phyloP scores from a whole-genome alignment of 2,888 invertebrate genomes.

The Dione vanillae region DNA sequence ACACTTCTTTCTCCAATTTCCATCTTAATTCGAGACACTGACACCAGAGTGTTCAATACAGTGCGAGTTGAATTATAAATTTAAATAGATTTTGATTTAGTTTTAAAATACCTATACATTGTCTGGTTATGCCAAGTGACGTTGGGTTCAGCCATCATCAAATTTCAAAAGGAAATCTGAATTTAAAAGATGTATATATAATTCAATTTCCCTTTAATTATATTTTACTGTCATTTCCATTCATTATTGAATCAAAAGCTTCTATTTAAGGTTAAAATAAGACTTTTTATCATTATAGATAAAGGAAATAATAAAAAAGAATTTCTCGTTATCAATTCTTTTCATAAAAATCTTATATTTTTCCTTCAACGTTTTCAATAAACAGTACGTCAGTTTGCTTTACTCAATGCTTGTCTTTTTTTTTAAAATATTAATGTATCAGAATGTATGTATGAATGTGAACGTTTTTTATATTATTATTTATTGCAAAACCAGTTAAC shows the following conservation, averaged over 20 bases:
- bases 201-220: background rate
- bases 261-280: constrained; percentile 6
- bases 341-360: constrained; percentile 14
- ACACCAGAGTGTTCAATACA: too few species aligned
- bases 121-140: too few species aligned
- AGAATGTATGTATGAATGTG: background rate
- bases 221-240: constrained; percentile 3
- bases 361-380: constrained; percentile 11
- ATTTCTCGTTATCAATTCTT: constrained; percentile 14
- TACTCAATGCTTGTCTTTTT: background rate
- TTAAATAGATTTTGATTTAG: too few species aligned
- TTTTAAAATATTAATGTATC: background rate
- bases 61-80: too few species aligned
- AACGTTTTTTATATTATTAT: background rate
- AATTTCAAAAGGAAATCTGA: too few species aligned
- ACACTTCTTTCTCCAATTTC: too few species aligned
- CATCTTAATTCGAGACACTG: too few species aligned
- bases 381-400: constrained; percentile 3
- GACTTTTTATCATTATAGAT: constrained; percentile 17
- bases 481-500: background rate
- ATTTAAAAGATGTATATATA: too few species aligned
- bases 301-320: constrained; percentile 11
- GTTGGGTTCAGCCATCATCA: too few species aligned
- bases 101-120: too few species aligned
- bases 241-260: constrained; percentile 16